Base-by-base conservation (phyloP, 1,140 invertebrate species). In the Drosophila carrolli region DNA sequence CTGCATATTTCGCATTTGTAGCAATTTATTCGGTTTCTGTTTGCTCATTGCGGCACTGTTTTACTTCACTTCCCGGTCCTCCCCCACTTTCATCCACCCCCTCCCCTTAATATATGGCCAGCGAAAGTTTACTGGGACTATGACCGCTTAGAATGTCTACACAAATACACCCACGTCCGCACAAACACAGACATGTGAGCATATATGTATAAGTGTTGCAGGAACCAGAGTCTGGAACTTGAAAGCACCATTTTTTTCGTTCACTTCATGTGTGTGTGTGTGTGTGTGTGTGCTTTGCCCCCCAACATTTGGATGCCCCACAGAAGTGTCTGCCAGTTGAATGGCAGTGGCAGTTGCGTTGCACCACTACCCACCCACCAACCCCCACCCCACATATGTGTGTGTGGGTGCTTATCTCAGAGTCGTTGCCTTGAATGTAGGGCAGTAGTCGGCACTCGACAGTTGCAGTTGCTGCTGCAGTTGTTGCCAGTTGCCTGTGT, bases 61-160 rank as follows among this genome's bases (percentile, higher is more conserved):
- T 38, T 43, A 32, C 35, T 70, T 47, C 60, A 43, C 38, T 16
- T 43, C 35, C 48, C 14, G 13, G 13, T 29, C 23, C 14, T 14
- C 4, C 23, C 11, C 46, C 53, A 37, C 35, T 41, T n/a, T 48
- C 53, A 50, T 23, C 53, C 29, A 32, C 6, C 35, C 61, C 56
- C 62, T 55, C 43, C 61, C 61, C 60, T 27, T n/a, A 41, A 77
- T 63, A 66, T 78, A 63, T 68, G 78, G 56, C 76, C 72, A 81
- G 75, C 75, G 81, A 90, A 86, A 90, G 86, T 90, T 90, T 90
- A 90, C 82, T 90, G 86, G 86, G 81, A 90, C 86, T 90, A 90
- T 90, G 86, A 90, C 86, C 86, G 86, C 86, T 90, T 90, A 90
- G 83, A 90, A 90, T 90, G 81, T 88, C 84, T 88, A 83, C 76